These are phyloP conservation scores for Gadopsis bispinosus DNA, from an alignment of 2,797 vertebrate species.

Conservation along the genomic window DNA sequence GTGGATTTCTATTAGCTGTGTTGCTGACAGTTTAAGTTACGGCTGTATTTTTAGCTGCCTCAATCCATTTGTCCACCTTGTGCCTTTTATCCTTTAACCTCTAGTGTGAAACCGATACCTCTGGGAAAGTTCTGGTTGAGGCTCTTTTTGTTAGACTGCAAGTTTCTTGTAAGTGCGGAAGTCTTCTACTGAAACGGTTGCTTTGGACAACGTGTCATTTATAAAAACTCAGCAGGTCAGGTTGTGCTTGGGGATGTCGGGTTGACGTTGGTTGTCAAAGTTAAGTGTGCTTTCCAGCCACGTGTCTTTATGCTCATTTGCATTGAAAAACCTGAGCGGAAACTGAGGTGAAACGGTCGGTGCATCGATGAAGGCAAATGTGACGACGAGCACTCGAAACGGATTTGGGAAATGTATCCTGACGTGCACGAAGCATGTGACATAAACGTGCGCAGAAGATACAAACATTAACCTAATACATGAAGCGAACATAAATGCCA, in stretches of 20 bases:
- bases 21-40: constrained; percentile 42
- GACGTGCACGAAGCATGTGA: no score
- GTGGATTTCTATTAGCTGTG: constrained; percentile 15
- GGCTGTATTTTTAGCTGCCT: constrained; percentile 43
- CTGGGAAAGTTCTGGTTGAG: constrained; percentile 17
- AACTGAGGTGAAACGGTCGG: no score
- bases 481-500: neutral
- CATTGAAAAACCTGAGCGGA: neutral
- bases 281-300: neutral
- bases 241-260: neutral
- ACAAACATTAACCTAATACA: neutral
- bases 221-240: neutral
- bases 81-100: constrained; percentile 11
- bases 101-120: constrained; percentile 17
- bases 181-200: neutral
- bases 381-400: no score
- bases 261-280: neutral
- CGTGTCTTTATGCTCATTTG: neutral
- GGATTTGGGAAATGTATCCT: no score
- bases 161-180: neutral
- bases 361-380: neutral
- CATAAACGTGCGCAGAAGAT: no score
- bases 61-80: constrained; percentile 26
- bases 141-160: neutral
- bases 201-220: neutral